Evolutionary conservation across 2,888 invertebrate genomes (phyloP), one percentile per base, ranked within the genome.

Genomic region (Belgica antarctica): DNA sequence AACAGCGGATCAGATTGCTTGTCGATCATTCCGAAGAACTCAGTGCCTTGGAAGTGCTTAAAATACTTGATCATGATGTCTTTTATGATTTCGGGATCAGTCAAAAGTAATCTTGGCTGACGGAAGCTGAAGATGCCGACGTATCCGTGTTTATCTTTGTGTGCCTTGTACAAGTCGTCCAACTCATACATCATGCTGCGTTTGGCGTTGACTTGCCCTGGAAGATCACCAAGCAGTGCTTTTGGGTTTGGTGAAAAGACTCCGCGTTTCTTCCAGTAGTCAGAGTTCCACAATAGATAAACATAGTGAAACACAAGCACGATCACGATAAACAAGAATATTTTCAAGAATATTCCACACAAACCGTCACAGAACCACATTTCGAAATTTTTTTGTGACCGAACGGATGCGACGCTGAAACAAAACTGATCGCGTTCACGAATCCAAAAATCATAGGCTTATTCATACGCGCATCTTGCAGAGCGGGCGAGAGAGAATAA

Each of bases 1-100:
- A 75, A 72, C 7, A 77, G 71, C 10, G 74, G 73, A 68, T 77
- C 77, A 1, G 71, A 70, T 7, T 73, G 59, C 8, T 62, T 71
- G 34, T 73, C 70, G 8, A 70, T 25, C 7, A 12, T 36, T 17
- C 41, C 61, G 28, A 15, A 25, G 8, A 70, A 46, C 41, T 70
- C 70, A 4, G 36, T 70, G 2, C 24, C 70, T 61, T 61, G 70
- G 28, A 70, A 70, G 36, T 70, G 4, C 24, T 61, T 70, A n/a
- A 70, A 70, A 27, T 70, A 36, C 19, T 70, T 70, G 7, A 70
- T 27, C 10, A 61, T 22, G 31, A 70, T 61, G 24, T 70, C 70
- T 17, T 61, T 59, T 1, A 41, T 27, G n/a, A 70, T 31, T 15
- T 70, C 59, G 7, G 70, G 59, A 41, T 70, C 61, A 22, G 61